Conservation (phyloP, 2,113 vertebrate genomes). For the Sphaerodactylus townsendi region DNA sequence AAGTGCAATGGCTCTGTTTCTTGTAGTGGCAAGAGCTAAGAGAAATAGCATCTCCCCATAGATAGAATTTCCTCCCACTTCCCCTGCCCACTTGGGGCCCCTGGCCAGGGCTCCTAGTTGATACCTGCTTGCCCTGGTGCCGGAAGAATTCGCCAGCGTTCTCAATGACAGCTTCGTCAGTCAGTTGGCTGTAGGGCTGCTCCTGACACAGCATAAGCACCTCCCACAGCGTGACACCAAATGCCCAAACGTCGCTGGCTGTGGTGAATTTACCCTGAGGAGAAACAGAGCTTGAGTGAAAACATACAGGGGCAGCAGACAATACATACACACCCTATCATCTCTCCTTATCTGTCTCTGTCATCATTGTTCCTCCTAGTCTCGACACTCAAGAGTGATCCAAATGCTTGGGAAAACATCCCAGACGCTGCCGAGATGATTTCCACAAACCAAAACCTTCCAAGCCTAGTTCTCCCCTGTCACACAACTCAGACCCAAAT, state of each 20-base stretch:
- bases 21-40: too few relatives aligned
- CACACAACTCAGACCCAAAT: not conserved
- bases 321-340: not conserved
- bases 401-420: not conserved
- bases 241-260: constrained; percentile 92
- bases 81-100: too few relatives aligned
- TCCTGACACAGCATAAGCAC: constrained; percentile 91
- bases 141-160: constrained; percentile 92
- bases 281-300: not conserved
- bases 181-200: constrained; percentile 90
- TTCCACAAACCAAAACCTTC: not conserved
- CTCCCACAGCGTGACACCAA: constrained; percentile 94
- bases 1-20: not conserved
- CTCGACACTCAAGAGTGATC: too few relatives aligned
- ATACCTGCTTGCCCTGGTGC: constrained; percentile 89
- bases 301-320: not conserved
- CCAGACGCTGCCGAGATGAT: not conserved
- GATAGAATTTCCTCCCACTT: not conserved
- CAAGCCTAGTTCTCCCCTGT: not conserved
- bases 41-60: not conserved
- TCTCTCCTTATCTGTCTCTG: too few relatives aligned
- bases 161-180: constrained; percentile 92
- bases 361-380: too few relatives aligned
- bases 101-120: not conserved
- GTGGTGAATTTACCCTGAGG: constrained; percentile 91